Base-by-base conservation (phyloP, 2,113 vertebrate species). In the Platysteira castanea region DNA sequence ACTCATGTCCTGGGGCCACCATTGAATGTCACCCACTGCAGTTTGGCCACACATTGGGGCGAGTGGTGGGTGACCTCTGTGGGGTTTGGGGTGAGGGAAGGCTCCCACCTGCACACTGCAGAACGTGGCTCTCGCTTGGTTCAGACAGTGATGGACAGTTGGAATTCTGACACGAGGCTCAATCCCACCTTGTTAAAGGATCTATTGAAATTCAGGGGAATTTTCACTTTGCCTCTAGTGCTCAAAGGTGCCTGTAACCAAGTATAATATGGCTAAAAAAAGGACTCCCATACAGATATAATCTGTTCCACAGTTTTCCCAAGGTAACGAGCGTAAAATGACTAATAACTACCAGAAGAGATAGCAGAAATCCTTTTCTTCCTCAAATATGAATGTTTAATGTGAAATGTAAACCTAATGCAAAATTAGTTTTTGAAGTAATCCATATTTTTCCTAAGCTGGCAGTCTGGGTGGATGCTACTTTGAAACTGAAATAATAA, bases 1-100 rank as follows among this genome's bases (percentile, higher is more conserved):
- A 75, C 30, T 89, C 52, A 7, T 28, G 92, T 68, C 53, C 68
- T 3, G 1, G 26, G 78, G 87, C 59, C 70, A 28, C 89, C 54
- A 6, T 35, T 1, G 0, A 5, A 41, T 93, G 90, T 93, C 90
- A 63, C 57, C 15, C 6, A 2, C 35, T 21, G 20, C 13, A 3
- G 71, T 82, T 79, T 68, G 52, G 60, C 53, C 5, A 0, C 1
- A 0, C 1, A 0, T 1, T 39, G 33, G 46, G 44, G 18, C 0
- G 0, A 13, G 33, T 52, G 46, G 11, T 50, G 63, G 49, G 33
- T 63, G 87, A 74, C 67, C 50, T 69, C 53, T 3, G 0, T 14
- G 44, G 56, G 44, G 11, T 44, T 71, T 85, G 41, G 54, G 54
- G 14, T 56, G 47, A 41, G 46, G 59, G 42, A 57, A 61, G 11